These are phyloP conservation scores for Prolemur simus DNA, from an alignment of 2,113 vertebrate species.

Conservation along the genomic window DNA sequence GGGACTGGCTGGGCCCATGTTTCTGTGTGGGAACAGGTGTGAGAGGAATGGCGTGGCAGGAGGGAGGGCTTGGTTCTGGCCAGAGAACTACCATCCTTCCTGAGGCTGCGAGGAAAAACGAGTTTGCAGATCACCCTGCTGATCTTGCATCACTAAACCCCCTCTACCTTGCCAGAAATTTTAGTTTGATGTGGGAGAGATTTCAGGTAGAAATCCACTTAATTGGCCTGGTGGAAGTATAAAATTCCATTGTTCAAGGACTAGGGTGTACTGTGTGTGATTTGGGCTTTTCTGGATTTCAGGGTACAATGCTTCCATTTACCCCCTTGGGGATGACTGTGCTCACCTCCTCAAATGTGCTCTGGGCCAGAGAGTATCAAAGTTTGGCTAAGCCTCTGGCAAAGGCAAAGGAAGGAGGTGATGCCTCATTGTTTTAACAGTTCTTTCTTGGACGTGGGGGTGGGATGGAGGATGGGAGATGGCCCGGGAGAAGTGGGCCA, in stretches of 20 bases:
- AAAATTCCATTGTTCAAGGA: background rate
- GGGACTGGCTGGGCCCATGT: background rate
- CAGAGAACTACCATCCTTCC: background rate
- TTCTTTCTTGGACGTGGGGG: background rate
- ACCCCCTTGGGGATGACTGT: background rate
- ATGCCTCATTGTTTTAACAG: background rate
- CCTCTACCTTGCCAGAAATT: background rate
- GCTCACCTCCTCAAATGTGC: background rate
- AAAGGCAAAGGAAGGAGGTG: background rate
- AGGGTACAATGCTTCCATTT: background rate
- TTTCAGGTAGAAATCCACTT: background rate
- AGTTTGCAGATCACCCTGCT: background rate
- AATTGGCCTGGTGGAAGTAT: background rate
- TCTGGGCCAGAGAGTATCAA: background rate
- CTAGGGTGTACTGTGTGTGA: background rate
- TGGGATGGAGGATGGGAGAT: slow-evolving; percentile 52
- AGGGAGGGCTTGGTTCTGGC: background rate
- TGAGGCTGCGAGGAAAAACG: background rate
- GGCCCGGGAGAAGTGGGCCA: slow-evolving; percentile 18
- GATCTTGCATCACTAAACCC: background rate
- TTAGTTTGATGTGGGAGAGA: background rate
- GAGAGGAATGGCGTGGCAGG: background rate
- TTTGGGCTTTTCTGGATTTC: background rate
- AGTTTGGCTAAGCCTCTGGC: background rate
- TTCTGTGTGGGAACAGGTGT: background rate